Evolutionary conservation across 2,888 invertebrate genomes (phyloP), one percentile per base, ranked within the genome.

Genomic region (Carabus problematicus): DNA sequence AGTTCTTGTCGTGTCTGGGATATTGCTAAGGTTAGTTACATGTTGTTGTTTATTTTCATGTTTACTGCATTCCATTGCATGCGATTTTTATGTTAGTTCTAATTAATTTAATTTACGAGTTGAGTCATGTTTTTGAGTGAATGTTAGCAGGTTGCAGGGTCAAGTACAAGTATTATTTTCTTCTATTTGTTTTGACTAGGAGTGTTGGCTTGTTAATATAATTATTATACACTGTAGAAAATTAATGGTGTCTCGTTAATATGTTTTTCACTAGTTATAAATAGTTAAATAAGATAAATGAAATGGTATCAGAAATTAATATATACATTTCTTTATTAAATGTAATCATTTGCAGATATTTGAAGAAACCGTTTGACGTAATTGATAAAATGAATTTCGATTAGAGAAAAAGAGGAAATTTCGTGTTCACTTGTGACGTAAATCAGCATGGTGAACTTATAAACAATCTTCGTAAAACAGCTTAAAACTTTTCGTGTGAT

Each of bases 401-500:
- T 52, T 52, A 4, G 45, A 45, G 45, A 7, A 14, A 52, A 18
- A 52, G 14, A 49, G 3, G 8, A 49, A 52, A 52, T 18, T 12
- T 18, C 18, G 52, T 52, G 29, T 29, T 29, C 29, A 29, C 29
- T 16, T 43, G 14, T 6, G 16, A 16, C 60, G 43, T 54, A 63
- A 63, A 63, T 63, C 63, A 63, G 54, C 41, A 18, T 12, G 54
- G 18, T 45, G 41, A 54, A 63, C 41, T 63, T 63, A 63, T 63
- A 52, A 54, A 54, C 63, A 63, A 52, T 63, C 39, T 63, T 54
- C 63, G 18, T 18, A 54, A 54, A 54, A 43, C 42, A 19, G 62
- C 62, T 62, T 63, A 63, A 63, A 63, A 63, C 54, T 63, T 49
- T 54, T 40, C 16, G 60, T 62, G 54, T 63, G 63, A 63, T 63